Percentiles rank a stretch among this genome's conserved stretches.
phyloP scores from a whole-genome alignment of 2,888 invertebrate species.

The Drosophila colorata region DNA sequence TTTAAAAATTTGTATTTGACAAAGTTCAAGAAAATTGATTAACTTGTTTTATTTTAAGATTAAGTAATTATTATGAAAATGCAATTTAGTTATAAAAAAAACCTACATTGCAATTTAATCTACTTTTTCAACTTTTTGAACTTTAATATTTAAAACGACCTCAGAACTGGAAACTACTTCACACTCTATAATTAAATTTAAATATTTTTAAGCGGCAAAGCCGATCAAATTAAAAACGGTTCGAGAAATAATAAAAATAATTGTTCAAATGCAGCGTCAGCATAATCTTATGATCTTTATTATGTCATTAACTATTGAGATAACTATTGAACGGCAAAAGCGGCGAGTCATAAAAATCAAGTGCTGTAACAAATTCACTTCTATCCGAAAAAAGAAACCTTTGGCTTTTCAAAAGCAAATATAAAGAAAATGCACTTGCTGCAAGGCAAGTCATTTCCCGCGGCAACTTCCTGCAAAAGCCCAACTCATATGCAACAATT shows the following conservation, averaged over 20 bases:
- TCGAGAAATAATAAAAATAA: slow-evolving; percentile 5
- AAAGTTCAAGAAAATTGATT: too few species aligned
- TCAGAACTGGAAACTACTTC: too few species aligned
- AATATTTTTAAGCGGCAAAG: too few species aligned
- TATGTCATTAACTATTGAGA: slow-evolving; percentile 37
- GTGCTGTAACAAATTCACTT: slow-evolving; percentile 22
- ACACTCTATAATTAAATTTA: too few species aligned
- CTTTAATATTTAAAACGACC: not conserved
- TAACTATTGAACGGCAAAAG: slow-evolving; percentile 19
- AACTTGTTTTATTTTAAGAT: too few species aligned
- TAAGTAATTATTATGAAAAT: too few species aligned
- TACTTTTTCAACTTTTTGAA: not conserved
- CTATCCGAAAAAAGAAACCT: slow-evolving; percentile 10
- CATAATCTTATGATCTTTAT: slow-evolving; percentile 24
- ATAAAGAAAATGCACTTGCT: slow-evolving; percentile 39
- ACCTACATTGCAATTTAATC: too few species aligned
- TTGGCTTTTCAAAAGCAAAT: slow-evolving; percentile 12
- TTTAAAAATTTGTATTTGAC: too few species aligned
- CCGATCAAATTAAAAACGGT: not conserved
- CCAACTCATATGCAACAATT: slow-evolving; percentile 40
- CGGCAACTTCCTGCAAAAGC: slow-evolving; percentile 41
- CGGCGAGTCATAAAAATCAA: slow-evolving; percentile 40
- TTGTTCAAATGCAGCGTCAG: slow-evolving; percentile 6
- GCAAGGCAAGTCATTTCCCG: slow-evolving; percentile 52
- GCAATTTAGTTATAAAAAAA: too few species aligned